A percentile compares a stretch with the other conserved stretches of the same genome.
phyloP scores from a whole-genome alignment of 2,797 vertebrate genomes.

The Coregonus sp. region DNA sequence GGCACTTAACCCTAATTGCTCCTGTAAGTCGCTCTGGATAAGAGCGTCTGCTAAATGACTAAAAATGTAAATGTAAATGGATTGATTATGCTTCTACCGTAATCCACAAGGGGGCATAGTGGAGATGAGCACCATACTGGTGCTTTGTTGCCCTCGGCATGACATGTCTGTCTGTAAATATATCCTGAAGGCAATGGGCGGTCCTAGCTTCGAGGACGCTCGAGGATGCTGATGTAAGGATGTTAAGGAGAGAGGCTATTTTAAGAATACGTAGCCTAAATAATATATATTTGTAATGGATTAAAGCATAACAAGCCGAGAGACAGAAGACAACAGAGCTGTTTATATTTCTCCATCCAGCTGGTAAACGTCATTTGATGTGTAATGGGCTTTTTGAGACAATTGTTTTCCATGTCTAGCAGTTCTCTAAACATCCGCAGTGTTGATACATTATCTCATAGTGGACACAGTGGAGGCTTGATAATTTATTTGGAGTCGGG shows the following conservation, averaged over 20 bases:
- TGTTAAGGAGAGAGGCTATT: conserved; percentile 14
- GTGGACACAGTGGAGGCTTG: not conserved
- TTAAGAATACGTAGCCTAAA: no score
- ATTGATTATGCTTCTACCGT: not conserved
- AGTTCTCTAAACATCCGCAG: not conserved
- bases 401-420: not conserved
- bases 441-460: not conserved
- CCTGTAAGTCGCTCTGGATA: no score
- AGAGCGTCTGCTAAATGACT: no score
- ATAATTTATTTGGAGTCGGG: not conserved
- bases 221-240: conserved; percentile 38
- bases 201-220: conserved; percentile 31
- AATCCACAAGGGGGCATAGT: conserved; percentile 15
- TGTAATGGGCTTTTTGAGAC: not conserved
- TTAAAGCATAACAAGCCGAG: not conserved
- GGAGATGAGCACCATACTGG: not conserved
- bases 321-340: conserved; percentile 29
- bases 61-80: not conserved
- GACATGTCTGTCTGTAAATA: no score
- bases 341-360: not conserved
- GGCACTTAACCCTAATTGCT: no score
- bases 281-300: not conserved
- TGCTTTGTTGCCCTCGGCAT: not conserved
- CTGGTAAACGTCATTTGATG: not conserved
- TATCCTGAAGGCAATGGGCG: conserved; percentile 26